Evolutionary conservation across 1,140 invertebrate genomes (phyloP).

Genomic region (Mercenaria mercenaria): DNA sequence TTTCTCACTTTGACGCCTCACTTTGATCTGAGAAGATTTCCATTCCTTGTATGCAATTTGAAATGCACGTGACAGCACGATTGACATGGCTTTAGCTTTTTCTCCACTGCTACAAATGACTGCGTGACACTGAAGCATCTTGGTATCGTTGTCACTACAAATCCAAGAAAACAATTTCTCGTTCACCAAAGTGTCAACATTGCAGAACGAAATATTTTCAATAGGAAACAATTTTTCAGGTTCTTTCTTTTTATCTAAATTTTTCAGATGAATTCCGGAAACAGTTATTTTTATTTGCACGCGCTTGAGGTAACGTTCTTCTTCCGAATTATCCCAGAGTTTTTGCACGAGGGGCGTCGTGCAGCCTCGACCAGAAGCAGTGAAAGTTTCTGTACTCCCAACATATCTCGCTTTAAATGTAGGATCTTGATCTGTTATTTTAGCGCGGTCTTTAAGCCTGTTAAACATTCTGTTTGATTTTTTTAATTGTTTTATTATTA

Average conservation of each 20-base stretch:
- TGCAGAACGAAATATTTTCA: slow-evolving; percentile 78
- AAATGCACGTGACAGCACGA: slow-evolving; percentile 80
- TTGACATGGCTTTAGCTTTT: slow-evolving; percentile 79
- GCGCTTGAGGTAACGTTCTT: slow-evolving; percentile 71
- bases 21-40: slow-evolving; percentile 66
- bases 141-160: slow-evolving; percentile 57
- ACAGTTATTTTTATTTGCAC: slow-evolving; percentile 68
- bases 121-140: slow-evolving; percentile 75
- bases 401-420: slow-evolving; percentile 77
- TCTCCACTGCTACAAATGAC: slow-evolving; percentile 78
- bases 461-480: slow-evolving; percentile 68
- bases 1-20: slow-evolving; percentile 5
- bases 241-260: slow-evolving; percentile 68
- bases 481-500: too few species aligned
- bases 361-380: slow-evolving; percentile 75
- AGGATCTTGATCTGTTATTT: slow-evolving; percentile 74
- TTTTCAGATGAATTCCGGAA: slow-evolving; percentile 67
- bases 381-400: slow-evolving; percentile 73
- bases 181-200: slow-evolving; percentile 67
- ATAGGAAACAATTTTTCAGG: slow-evolving; percentile 67
- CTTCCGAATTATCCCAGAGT: slow-evolving; percentile 76
- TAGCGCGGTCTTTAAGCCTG: slow-evolving; percentile 67
- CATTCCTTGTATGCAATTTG: slow-evolving; percentile 80
- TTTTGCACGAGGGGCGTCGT: slow-evolving; percentile 70
- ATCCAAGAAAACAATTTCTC: slow-evolving; percentile 83